phyloP scores from a whole-genome alignment of 2,113 vertebrate species.

The Mus pahari region DNA sequence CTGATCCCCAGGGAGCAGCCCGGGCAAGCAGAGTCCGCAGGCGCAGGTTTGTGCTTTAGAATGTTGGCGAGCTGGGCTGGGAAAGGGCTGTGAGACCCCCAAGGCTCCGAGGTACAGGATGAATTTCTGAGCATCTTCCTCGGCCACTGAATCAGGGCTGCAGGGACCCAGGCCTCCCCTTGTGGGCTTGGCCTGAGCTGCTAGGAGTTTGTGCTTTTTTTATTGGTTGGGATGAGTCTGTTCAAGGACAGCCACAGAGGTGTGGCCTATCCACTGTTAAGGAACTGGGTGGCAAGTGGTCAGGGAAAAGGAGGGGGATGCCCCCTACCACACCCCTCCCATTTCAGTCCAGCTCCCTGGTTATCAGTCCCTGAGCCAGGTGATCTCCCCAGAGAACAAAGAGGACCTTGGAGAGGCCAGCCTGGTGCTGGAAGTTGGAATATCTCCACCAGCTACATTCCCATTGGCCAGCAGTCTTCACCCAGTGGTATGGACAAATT shows the following conservation, averaged over 20 bases:
- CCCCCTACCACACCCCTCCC: not conserved
- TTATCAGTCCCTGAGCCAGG: not conserved
- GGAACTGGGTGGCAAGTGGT: not conserved
- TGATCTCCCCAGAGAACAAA: not conserved
- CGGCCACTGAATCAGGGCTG: not conserved
- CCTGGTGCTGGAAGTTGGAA: not conserved
- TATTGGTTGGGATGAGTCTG: not conserved
- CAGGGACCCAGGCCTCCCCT: not conserved
- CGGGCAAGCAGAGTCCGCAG: not conserved
- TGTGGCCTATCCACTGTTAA: not conserved
- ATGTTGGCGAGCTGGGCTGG: conserved; percentile 32
- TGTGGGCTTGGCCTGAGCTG: not conserved
- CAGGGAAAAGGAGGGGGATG: not conserved
- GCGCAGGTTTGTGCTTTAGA: conserved; percentile 75
- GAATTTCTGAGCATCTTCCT: not conserved
- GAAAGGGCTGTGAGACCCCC: not conserved
- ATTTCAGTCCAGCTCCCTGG: not conserved
- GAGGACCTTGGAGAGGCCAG: not conserved
- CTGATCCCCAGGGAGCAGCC: not conserved
- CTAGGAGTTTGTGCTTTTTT: conserved; percentile 70
- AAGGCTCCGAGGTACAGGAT: conserved; percentile 8
- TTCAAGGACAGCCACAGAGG: not conserved
- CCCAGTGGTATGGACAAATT: too few relatives aligned
- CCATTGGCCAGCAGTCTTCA: not conserved
- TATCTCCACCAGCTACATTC: too few relatives aligned